Evolutionary conservation across 2,797 vertebrate species (phyloP).

Genomic region (Caiman crocodilus): DNA sequence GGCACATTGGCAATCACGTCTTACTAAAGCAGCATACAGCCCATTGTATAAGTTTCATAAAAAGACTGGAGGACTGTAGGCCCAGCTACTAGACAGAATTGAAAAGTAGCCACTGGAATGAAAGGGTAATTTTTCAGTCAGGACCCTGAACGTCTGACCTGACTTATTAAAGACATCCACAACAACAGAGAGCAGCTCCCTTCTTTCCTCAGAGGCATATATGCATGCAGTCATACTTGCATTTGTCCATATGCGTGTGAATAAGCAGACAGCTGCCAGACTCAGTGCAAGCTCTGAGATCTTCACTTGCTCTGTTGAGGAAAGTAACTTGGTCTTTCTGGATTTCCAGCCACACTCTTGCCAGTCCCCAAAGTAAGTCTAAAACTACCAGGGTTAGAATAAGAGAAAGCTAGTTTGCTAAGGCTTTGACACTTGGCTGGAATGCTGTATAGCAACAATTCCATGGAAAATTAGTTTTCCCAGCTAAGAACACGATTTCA

Average conservation of each 20-base stretch:
- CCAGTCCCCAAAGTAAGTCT: background rate
- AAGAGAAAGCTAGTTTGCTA: background rate
- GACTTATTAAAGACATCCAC: background rate
- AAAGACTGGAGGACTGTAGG: background rate
- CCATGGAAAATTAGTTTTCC: background rate
- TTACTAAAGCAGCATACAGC: background rate
- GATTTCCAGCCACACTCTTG: background rate
- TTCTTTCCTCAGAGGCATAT: background rate
- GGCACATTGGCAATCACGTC: background rate
- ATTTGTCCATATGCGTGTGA: background rate
- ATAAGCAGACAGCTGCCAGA: background rate
- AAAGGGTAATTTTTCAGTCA: conserved; percentile 13
- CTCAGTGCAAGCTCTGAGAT: fast-evolving
- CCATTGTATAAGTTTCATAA: background rate
- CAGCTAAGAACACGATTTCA: background rate
- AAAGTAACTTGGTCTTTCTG: background rate
- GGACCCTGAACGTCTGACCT: background rate
- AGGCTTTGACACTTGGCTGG: background rate
- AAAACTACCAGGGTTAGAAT: background rate
- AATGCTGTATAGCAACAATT: background rate
- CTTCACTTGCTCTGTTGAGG: background rate
- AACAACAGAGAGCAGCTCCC: background rate
- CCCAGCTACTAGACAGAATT: background rate
- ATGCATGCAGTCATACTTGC: fast-evolving
- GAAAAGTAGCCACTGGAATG: background rate